Evolutionary conservation across 2,113 vertebrate genomes (phyloP), one percentile per base, ranked within the genome.

Genomic region (Typhlomys cinereus): DNA sequence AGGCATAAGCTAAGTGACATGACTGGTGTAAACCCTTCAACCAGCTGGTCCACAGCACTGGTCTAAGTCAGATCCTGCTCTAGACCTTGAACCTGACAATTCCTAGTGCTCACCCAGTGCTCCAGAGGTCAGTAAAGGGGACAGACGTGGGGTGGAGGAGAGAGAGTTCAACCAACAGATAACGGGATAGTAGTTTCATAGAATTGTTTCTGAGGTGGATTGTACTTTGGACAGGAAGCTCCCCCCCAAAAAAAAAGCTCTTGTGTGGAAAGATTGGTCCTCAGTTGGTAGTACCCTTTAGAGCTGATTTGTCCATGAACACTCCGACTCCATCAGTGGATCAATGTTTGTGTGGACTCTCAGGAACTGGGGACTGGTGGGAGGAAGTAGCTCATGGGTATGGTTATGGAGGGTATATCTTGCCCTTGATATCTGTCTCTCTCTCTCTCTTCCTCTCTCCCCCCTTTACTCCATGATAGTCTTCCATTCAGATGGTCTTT

Each of bases 131-230:
- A 57, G 9, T 14, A 36, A 48, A 54, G 4, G 5, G 11, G 36
- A 46, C 13, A 59, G 13, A 4, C 3, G 0, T 13, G 12, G 21
- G 23, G 17, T 5, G 3, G 1, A 5, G 0, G 21, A 27, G 29
- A 31, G 25, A n/a, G 5, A 15, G 2, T 7, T 15, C n/a, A 39
- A 2, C 29, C 1, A 64, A 36, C 2, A 17, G 36, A n/a, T n/a
- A n/a, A n/a, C n/a, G n/a, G n/a, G 7, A 14, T 10, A 29, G 13
- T 8, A 9, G 5, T 14, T 36, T 61, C 23, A 1, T 15, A 17
- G 62, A n/a, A n/a, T n/a, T n/a, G n/a, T n/a, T n/a, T 81, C 52
- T 46, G 52, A 44, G 34, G 2, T 9, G 10, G 13, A 5, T 61
- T 61, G 59, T 61, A 6, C 21, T 61, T 61, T 61, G 59, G 59